These are phyloP conservation scores for Micronisus gabar DNA, from an alignment of 2,113 vertebrate genomes.

Conservation along the genomic window DNA sequence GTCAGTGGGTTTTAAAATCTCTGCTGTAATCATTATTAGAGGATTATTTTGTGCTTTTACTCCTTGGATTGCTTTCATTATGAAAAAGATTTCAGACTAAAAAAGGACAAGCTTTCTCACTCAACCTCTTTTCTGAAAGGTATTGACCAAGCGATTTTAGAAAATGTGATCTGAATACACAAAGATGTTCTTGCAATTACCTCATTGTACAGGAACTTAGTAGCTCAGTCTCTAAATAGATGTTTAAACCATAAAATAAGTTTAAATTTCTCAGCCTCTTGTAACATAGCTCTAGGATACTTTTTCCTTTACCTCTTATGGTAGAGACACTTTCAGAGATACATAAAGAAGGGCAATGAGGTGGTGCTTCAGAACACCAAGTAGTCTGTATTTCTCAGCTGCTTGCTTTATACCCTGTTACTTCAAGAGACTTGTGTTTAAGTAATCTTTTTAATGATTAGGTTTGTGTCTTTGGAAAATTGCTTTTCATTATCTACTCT, in stretches of 20 bases:
- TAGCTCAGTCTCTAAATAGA: background rate
- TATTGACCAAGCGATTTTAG: background rate
- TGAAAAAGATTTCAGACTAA: background rate
- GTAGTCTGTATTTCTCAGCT: background rate
- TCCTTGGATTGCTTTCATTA: background rate
- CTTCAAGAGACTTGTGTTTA: background rate
- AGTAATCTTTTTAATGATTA: background rate
- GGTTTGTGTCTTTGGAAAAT: background rate
- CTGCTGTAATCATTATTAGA: background rate
- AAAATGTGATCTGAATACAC: background rate
- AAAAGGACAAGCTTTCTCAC: background rate
- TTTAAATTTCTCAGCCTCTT: background rate
- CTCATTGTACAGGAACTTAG: background rate
- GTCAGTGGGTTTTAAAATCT: background rate
- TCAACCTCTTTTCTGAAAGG: background rate
- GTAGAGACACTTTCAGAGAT: background rate
- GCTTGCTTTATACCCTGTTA: background rate
- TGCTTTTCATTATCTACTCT: background rate
- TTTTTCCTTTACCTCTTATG: background rate
- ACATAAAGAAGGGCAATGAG: background rate
- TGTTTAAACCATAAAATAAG: background rate
- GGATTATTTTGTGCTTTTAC: background rate
- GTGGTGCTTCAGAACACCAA: background rate
- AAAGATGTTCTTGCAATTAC: background rate
- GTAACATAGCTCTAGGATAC: background rate